Conservation (phyloP, 1,140 invertebrate species). For the Theocolax elegans region DNA sequence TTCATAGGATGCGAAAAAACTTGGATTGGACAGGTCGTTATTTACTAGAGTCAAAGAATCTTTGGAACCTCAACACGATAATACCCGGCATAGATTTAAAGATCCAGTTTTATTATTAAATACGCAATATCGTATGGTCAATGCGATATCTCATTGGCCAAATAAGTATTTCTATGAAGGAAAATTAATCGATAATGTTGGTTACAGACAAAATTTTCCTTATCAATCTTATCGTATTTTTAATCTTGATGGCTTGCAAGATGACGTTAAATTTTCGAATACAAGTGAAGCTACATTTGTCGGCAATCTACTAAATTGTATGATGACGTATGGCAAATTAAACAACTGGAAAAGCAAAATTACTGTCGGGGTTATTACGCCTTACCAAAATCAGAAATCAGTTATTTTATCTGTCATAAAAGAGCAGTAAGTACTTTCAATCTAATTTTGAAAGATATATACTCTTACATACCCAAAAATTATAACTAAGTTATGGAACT, state of each 20-base stretch:
- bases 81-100: constrained; percentile 45
- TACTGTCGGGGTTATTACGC: constrained; percentile 76
- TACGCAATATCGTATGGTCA: constrained; percentile 89
- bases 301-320: constrained; percentile 68
- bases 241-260: constrained; percentile 64
- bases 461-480: background rate
- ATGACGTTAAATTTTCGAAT: constrained; percentile 62
- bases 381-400: constrained; percentile 78
- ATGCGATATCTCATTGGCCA: constrained; percentile 80
- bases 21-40: constrained; percentile 73
- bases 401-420: constrained; percentile 55
- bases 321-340: constrained; percentile 60
- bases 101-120: constrained; percentile 66
- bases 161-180: constrained; percentile 82
- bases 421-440: constrained; percentile 46
- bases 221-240: constrained; percentile 70
- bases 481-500: too few relatives aligned
- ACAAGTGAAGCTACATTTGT: constrained; percentile 70
- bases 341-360: constrained; percentile 38
- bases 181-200: constrained; percentile 66
- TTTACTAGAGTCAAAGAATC: constrained; percentile 72
- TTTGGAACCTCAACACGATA: constrained; percentile 52
- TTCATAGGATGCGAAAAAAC: constrained; percentile 69
- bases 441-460: background rate
- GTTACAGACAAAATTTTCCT: constrained; percentile 46